Conservation (phyloP, 2,888 invertebrate genomes). For the Sepiola atlantica region DNA sequence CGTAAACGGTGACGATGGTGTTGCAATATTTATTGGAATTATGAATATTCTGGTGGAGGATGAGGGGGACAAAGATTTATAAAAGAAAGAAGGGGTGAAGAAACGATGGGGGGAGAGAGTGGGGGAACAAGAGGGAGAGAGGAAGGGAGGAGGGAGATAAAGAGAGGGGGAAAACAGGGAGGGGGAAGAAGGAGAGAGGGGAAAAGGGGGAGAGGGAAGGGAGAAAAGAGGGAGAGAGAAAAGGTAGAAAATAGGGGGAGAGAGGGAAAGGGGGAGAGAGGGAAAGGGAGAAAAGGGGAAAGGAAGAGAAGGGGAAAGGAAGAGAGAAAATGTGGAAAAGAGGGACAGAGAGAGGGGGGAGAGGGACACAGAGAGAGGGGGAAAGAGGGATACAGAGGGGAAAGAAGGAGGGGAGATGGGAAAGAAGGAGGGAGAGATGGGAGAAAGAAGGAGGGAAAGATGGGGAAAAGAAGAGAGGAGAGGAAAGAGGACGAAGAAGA, state of each 20-base stretch:
- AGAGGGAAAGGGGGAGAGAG: background rate
- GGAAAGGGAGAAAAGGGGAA: background rate
- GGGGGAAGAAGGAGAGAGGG: background rate
- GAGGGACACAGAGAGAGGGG: too few species aligned
- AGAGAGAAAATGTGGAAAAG: background rate
- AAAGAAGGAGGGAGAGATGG: background rate
- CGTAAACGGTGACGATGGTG: background rate
- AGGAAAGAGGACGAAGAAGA: background rate
- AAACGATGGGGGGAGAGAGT: background rate
- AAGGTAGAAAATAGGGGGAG: background rate
- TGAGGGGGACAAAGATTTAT: background rate
- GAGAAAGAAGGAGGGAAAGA: background rate
- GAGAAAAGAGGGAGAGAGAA: background rate
- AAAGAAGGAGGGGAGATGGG: background rate
- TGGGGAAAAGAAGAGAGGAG: background rate
- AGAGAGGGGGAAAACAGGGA: background rate
- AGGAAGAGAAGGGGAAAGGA: background rate
- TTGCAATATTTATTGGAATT: background rate
- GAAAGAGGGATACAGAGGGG: too few species aligned
- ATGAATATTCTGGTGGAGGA: background rate
- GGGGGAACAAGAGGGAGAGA: too few species aligned
- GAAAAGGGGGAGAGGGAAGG: too few species aligned
- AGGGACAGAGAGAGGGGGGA: too few species aligned
- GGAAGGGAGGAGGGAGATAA: too few species aligned
- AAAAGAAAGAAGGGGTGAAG: background rate